phyloP scores from a whole-genome alignment of 2,797 vertebrate species.

The Aldrovandia affinis region DNA sequence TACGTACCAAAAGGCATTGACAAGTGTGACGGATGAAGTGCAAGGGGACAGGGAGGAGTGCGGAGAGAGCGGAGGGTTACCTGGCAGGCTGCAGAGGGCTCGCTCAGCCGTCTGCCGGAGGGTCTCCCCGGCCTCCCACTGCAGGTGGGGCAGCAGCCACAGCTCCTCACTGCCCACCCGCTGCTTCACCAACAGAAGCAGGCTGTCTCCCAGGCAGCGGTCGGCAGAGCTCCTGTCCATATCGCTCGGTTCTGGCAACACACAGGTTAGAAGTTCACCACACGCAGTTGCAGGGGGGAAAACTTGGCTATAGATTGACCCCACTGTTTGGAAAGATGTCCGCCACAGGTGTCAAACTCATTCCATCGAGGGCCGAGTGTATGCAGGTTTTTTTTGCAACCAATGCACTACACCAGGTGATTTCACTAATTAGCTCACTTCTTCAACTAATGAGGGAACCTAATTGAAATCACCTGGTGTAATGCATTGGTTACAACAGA shows the following conservation, averaged over 20 bases:
- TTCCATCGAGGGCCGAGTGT: too few relatives aligned
- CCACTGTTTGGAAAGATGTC: too few relatives aligned
- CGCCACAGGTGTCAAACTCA: too few relatives aligned
- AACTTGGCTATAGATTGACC: not conserved
- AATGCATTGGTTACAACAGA: too few relatives aligned
- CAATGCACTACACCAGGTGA: too few relatives aligned
- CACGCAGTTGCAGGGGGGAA: not conserved
- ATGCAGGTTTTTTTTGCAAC: too few relatives aligned
- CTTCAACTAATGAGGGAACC: too few relatives aligned
- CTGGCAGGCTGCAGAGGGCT: slow-evolving; percentile 76
- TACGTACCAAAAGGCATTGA: not conserved
- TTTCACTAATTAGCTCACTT: too few relatives aligned
- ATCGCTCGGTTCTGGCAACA: slow-evolving; percentile 75
- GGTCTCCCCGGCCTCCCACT: slow-evolving; percentile 88
- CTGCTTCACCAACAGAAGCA: slow-evolving; percentile 85
- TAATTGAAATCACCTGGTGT: too few relatives aligned
- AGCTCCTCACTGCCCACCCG: slow-evolving; percentile 77
- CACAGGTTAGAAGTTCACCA: not conserved
- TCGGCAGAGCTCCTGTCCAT: slow-evolving; percentile 69
- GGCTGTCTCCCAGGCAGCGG: slow-evolving; percentile 80
- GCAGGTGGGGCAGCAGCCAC: slow-evolving; percentile 89
- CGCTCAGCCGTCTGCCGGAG: slow-evolving; percentile 87
- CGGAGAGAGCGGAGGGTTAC: slow-evolving; percentile 61
- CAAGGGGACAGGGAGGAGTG: not conserved
- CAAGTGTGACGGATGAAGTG: not conserved